A percentile compares a stretch with the other conserved stretches of the same genome.
phyloP scores from a whole-genome alignment of 2,113 vertebrate genomes.

The Scytalopus superciliaris region DNA sequence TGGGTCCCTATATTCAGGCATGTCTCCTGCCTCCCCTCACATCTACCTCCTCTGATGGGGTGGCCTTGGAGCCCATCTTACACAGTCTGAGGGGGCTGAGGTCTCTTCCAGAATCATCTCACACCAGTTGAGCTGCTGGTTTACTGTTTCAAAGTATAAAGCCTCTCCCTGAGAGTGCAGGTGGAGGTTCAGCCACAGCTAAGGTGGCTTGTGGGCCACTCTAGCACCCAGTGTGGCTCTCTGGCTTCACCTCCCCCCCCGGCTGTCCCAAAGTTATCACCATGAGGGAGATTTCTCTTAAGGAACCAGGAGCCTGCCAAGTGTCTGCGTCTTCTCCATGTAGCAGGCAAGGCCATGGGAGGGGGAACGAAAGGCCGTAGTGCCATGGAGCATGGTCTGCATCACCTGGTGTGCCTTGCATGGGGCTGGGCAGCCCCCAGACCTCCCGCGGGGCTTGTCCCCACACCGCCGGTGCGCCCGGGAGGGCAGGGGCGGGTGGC shows the following conservation, averaged over 20 bases:
- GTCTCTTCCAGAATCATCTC: background rate
- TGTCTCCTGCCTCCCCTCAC: background rate
- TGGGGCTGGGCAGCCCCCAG: background rate
- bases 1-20: fast-evolving
- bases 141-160: background rate
- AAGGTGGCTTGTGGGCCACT: fast-evolving
- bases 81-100: fast-evolving
- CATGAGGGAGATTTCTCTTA: fast-evolving
- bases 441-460: background rate
- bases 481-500: background rate
- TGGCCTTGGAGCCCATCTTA: background rate
- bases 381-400: background rate
- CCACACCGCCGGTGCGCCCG: fast-evolving
- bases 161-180: background rate
- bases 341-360: fast-evolving
- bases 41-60: fast-evolving
- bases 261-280: background rate
- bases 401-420: fast-evolving
- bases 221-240: fast-evolving
- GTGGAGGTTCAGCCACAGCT: fast-evolving
- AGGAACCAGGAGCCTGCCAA: fast-evolving
- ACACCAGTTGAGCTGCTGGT: fast-evolving
- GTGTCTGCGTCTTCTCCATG: fast-evolving
- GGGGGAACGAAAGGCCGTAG: background rate
- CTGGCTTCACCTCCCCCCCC: background rate